Evolutionary conservation across 2,888 invertebrate genomes (phyloP).

Genomic region (Melanostoma mellinum): DNA sequence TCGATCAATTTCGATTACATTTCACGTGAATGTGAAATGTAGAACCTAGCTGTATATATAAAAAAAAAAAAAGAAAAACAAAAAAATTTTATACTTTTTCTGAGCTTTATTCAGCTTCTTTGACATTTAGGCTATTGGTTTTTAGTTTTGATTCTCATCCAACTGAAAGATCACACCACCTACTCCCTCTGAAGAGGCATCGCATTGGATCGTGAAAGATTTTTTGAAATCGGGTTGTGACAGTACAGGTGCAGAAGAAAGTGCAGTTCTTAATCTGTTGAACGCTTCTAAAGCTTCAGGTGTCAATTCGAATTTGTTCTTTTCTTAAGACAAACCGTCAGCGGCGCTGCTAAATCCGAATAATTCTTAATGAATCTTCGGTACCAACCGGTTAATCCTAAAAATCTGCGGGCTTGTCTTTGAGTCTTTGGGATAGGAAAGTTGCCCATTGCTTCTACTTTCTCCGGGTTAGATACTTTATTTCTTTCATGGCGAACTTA

Average conservation of each 20-base stretch:
- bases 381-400: neutral
- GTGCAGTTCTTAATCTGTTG: neutral
- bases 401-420: slow-evolving; percentile 6
- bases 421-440: neutral
- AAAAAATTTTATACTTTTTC: too few species aligned
- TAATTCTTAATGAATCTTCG: slow-evolving; percentile 2
- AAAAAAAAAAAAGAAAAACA: too few species aligned
- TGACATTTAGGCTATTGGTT: neutral
- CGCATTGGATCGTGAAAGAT: neutral
- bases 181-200: neutral
- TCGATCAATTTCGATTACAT: too few species aligned
- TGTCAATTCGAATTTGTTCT: neutral
- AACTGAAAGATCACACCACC: neutral
- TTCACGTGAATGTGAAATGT: too few species aligned
- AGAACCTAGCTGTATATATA: too few species aligned
- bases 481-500: neutral
- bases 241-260: slow-evolving; percentile 2
- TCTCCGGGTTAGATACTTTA: neutral
- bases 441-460: slow-evolving; percentile 1
- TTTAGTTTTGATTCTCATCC: neutral
- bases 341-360: neutral
- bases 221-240: slow-evolving; percentile 1
- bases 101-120: neutral
- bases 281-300: neutral
- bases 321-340: slow-evolving; percentile 9